Percentiles rank a stretch among this genome's conserved stretches.
Conservation (phyloP, 2,113 vertebrate genomes). For the Rhizomys pruinosus region DNA sequence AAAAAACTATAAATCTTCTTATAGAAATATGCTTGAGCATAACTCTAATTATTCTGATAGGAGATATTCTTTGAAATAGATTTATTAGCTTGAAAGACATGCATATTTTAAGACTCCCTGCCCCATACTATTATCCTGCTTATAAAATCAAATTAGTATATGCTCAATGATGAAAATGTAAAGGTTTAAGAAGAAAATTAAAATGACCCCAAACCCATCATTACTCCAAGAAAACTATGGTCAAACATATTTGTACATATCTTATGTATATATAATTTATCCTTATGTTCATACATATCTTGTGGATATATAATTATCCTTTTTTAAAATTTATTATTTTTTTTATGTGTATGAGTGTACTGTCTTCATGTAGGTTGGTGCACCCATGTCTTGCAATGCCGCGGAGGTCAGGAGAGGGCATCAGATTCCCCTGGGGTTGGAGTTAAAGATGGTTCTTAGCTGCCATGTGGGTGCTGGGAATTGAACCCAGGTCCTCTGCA, state of each 20-base stretch:
- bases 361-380: too few relatives aligned
- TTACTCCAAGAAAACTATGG: not conserved
- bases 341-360: too few relatives aligned
- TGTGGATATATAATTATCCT: too few relatives aligned
- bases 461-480: too few relatives aligned
- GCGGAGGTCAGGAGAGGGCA: too few relatives aligned
- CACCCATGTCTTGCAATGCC: too few relatives aligned
- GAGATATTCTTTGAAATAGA: conserved; percentile 54
- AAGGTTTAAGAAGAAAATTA: conserved; percentile 49
- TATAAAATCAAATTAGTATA: not conserved
- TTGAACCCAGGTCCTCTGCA: too few relatives aligned
- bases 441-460: too few relatives aligned
- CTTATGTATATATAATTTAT: not conserved
- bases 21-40: conserved; percentile 24
- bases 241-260: not conserved
- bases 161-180: not conserved
- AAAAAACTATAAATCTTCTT: conserved; percentile 22
- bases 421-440: too few relatives aligned
- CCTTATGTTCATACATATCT: too few relatives aligned
- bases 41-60: conserved; percentile 49
- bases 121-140: conserved; percentile 35
- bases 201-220: conserved; percentile 17
- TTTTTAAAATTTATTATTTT: too few relatives aligned
- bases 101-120: conserved; percentile 2
- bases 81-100: conserved; percentile 50